These are phyloP conservation scores for Mellivora capensis DNA, from an alignment of 2,113 vertebrate species.

Conservation along the genomic window DNA sequence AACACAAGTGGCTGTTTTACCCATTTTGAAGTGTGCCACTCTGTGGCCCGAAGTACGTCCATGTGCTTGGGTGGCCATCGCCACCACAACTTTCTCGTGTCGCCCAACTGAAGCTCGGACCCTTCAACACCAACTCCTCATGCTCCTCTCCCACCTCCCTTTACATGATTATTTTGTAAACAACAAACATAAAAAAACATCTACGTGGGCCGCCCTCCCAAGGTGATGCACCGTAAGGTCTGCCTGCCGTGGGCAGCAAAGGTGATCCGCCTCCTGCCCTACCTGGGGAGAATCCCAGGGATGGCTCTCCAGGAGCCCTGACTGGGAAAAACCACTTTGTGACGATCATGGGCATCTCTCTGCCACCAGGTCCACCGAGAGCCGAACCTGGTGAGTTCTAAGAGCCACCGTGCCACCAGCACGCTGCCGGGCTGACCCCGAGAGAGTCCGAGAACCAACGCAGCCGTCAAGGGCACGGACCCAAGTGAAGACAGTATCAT, in stretches of 20 bases:
- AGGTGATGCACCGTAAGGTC: not conserved
- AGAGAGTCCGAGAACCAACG: not conserved
- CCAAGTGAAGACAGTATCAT: too few relatives aligned
- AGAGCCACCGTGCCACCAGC: not conserved
- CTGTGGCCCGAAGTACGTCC: not conserved
- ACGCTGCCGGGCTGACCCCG: not conserved
- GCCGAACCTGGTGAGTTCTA: fast-evolving
- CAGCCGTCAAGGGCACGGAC: too few relatives aligned
- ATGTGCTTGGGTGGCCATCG: fast-evolving
- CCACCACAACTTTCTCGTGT: not conserved
- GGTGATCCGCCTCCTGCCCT: fast-evolving
- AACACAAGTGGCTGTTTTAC: too few relatives aligned
- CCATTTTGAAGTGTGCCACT: fast-evolving
- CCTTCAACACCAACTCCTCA: not conserved
- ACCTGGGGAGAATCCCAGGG: not conserved
- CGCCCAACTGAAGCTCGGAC: not conserved
- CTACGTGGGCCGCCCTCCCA: fast-evolving
- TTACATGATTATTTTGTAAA: not conserved
- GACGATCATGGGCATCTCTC: fast-evolving
- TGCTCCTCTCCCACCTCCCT: not conserved
- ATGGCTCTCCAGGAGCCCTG: not conserved
- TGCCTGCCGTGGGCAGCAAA: not conserved
- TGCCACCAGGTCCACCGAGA: too few relatives aligned
- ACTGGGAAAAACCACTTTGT: not conserved
- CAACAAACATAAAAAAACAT: not conserved